Conservation (phyloP, 2,113 vertebrate species). For the Grus americana region DNA sequence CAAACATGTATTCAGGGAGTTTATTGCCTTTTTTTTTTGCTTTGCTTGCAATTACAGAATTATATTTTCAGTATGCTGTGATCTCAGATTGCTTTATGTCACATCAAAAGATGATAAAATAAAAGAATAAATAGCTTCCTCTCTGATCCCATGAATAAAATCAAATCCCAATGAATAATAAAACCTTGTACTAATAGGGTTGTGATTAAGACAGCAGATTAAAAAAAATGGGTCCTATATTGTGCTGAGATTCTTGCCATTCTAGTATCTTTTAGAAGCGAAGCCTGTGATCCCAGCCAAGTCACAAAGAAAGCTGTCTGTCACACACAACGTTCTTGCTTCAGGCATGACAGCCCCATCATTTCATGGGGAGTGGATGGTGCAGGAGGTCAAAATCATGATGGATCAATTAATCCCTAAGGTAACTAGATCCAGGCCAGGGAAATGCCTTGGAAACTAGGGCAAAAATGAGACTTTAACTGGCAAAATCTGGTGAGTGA, state of each 20-base stretch:
- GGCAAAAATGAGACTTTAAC: background rate
- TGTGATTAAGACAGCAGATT: conserved; percentile 56
- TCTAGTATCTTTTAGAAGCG: conserved; percentile 31
- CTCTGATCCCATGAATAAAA: conserved; percentile 32
- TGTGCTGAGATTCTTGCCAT: conserved; percentile 56
- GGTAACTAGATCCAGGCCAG: conserved; percentile 42
- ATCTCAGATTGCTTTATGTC: background rate
- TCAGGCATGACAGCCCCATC: conserved; percentile 59
- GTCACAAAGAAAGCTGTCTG: conserved; percentile 63
- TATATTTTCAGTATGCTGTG: background rate
- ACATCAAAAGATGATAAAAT: background rate
- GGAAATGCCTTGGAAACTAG: conserved; percentile 27
- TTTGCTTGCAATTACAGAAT: background rate
- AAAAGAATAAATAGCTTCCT: conserved; percentile 33
- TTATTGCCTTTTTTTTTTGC: background rate
- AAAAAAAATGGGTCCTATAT: conserved; percentile 46
- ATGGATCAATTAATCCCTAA: conserved; percentile 69
- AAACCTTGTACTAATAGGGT: conserved; percentile 40
- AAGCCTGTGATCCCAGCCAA: conserved; percentile 53
- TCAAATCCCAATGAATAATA: conserved; percentile 58
- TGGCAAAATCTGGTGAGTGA: background rate
- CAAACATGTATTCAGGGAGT: background rate
- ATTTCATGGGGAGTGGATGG: conserved; percentile 58
- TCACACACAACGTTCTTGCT: conserved; percentile 51
- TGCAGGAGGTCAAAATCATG: conserved; percentile 62